phyloP scores from a whole-genome alignment of 2,113 vertebrate genomes.

The Cygnus buccinator region DNA sequence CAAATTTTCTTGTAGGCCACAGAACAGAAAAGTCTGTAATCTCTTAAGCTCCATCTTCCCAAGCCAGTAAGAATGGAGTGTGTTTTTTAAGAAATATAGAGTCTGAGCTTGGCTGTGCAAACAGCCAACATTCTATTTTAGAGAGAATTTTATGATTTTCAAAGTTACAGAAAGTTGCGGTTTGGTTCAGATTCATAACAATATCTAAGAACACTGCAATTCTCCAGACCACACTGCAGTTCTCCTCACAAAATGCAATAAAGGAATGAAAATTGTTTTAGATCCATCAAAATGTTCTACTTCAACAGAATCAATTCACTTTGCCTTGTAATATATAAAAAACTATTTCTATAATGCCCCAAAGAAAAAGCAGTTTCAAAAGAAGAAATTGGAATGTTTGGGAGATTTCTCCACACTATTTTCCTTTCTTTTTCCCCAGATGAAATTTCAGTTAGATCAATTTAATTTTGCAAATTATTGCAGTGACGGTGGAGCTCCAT shows the following conservation, averaged over 20 bases:
- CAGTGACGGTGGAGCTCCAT: background rate
- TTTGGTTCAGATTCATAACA: background rate
- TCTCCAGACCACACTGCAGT: slow-evolving; percentile 9
- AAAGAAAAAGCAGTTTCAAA: slow-evolving; percentile 34
- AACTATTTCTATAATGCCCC: slow-evolving; percentile 29
- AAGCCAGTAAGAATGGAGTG: background rate
- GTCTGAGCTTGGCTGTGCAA: background rate
- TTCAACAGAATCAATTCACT: slow-evolving; percentile 30
- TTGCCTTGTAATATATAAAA: slow-evolving; percentile 3
- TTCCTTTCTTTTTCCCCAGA: background rate
- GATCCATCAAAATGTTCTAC: slow-evolving; percentile 34
- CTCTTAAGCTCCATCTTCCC: background rate
- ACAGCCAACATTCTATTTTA: background rate
- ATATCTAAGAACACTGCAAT: background rate
- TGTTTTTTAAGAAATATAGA: background rate
- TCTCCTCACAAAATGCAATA: slow-evolving; percentile 19
- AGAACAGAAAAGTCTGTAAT: background rate
- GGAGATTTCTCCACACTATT: background rate
- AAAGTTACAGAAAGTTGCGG: background rate
- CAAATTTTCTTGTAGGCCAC: background rate
- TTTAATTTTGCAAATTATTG: slow-evolving; percentile 13
- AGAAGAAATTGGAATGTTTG: background rate
- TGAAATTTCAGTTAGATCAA: background rate
- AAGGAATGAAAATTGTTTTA: slow-evolving; percentile 46
- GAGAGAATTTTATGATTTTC: background rate